Evolutionary conservation across 2,888 invertebrate genomes (phyloP), one percentile per base, ranked within the genome.

Genomic region (Anthrax anthrax): DNA sequence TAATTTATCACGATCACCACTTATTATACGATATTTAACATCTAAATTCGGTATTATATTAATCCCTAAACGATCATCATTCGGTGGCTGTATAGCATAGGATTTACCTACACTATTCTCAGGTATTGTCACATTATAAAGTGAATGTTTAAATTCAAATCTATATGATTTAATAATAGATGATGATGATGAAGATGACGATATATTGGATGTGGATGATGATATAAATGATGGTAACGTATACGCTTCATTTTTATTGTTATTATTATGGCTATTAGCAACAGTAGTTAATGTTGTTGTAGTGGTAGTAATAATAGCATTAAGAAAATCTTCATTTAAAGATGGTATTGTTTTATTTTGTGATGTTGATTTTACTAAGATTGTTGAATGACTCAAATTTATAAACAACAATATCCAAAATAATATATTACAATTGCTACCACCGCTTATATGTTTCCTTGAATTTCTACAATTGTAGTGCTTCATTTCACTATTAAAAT

Each of bases 91-190:
- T 50, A 73, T 73, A 39, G 82, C 84, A 69, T 84, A 87, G n/a
- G 88, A 87, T 67, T 88, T 88, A 50, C 88, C 87, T 50, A 87
- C 76, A 57, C 88, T 88, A 72, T 95, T 94, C 70, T 97, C 97
- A 48, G 86, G 81, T 60, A 95, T 84, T 63, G 82, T 84, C 59
- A 86, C 84, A 74, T 92, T 91, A 76, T 92, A 95, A 19, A 75
- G 65, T 37, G 75, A 64, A 57, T 75, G 74, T 16, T 81, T 77
- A 71, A 95, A 94, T 54, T 72, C 75, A 64, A 87, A 79, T 50
- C 52, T 50, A 42, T 56, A 55, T 43, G 49, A 34, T 39, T n/a
- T n/a, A n/a, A n/a, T n/a, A n/a, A n/a, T n/a, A n/a, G n/a, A n/a
- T n/a, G n/a, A n/a, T n/a, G n/a, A n/a, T n/a, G n/a, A n/a, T n/a